Evolutionary conservation across 2,888 invertebrate genomes (phyloP), one percentile per base, ranked within the genome.

Genomic region (Cantharis rustica): DNA sequence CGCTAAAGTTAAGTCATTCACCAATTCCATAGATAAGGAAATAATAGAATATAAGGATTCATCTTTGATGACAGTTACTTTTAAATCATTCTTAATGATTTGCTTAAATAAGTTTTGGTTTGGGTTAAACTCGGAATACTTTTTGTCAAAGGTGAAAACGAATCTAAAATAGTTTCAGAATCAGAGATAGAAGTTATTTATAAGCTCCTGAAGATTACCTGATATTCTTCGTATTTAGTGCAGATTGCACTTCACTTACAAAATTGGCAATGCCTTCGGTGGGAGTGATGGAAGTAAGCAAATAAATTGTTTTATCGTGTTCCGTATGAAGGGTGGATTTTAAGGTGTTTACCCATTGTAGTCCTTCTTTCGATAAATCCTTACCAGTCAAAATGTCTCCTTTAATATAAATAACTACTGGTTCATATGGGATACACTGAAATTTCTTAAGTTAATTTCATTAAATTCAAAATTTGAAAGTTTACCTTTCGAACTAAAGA

Each of bases 1-100:
- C 15, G 79, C 81, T 23, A 74, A 80, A 31, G 77, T 66, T 15
- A 84, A 72, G 69, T 85, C 82, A 0, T 83, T 82, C 73, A 85
- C 85, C 72, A 85, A 84, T 63, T 84, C 84, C 0, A 85, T 75
- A 1, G 86, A 84, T 61, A 85, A 79, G 4, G 86, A 82, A 5
- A 87, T 17, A 68, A 85, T 84, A 5, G 84, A 82, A 63, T 83
- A 83, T 68, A 84, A 76, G 5, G 71, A 71, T 3, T 87, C 92
- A 83, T 93, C 89, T 82, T 92, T 91, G 76, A 91, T 91, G 26
- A 98, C 92, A 84, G 96, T 96, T 69, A 96, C 88, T 2, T 93
- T 92, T 78, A 98, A 87, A 86, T 97, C 95, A 82, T 93, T 91
- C 26, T 91, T 89, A 7, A 94, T 86, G 79, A 95, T 93, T 4